These are phyloP conservation scores for Spinus pinus DNA, from an alignment of 2,797 vertebrate genomes.

Conservation along the genomic window DNA sequence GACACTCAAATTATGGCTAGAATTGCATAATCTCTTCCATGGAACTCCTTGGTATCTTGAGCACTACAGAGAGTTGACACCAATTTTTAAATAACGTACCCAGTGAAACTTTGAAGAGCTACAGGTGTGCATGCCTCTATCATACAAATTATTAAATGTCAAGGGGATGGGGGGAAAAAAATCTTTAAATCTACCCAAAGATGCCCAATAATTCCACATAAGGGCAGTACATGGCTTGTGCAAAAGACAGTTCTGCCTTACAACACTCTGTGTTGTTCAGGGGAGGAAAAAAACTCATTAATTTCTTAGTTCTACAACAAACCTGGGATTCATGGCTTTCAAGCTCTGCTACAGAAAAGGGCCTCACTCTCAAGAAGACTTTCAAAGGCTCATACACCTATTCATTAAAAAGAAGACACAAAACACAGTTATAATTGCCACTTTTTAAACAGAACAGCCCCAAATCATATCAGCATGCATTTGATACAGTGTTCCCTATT, in stretches of 20 bases:
- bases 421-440: not conserved
- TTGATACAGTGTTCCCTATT: not conserved
- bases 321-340: conserved; percentile 83
- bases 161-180: accelerated
- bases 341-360: conserved; percentile 85
- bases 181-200: not conserved
- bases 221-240: not conserved
- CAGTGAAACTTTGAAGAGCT: not conserved
- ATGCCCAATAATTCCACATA: not conserved
- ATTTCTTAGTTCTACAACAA: not conserved
- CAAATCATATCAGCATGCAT: not conserved
- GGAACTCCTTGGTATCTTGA: not conserved
- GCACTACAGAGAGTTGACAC: not conserved
- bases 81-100: not conserved
- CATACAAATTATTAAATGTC: not conserved
- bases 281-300: accelerated
- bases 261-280: accelerated
- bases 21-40: not conserved
- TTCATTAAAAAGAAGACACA: not conserved
- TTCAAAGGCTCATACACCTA: conserved; percentile 74
- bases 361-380: conserved; percentile 85
- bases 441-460: not conserved
- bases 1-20: not conserved
- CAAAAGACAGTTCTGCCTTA: not conserved
- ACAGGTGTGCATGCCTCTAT: not conserved